phyloP scores from a whole-genome alignment of 2,113 vertebrate species.

The Entelurus aequoreus region DNA sequence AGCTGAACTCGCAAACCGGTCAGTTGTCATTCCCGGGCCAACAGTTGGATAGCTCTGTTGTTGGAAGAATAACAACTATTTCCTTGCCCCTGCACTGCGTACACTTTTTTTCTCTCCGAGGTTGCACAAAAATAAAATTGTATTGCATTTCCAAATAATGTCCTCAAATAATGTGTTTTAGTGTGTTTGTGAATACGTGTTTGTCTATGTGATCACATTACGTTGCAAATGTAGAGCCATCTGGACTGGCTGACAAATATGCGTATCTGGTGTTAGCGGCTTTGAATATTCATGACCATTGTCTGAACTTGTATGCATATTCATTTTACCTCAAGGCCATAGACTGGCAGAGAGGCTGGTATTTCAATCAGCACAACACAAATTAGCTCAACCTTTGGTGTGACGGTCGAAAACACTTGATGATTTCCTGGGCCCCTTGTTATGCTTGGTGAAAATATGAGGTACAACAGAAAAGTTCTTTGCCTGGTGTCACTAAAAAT shows the following conservation, averaged over 20 bases:
- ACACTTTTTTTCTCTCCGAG: not conserved
- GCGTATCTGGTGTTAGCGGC: slow-evolving; percentile 56
- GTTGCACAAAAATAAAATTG: not conserved
- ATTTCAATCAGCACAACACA: slow-evolving; percentile 48
- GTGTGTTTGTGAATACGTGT: slow-evolving; percentile 4
- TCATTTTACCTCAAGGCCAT: slow-evolving; percentile 44
- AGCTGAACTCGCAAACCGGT: no score
- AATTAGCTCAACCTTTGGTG: slow-evolving; percentile 37
- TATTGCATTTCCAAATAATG: not conserved
- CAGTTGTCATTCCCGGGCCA: no score
- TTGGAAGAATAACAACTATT: no score
- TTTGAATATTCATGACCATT: slow-evolving; percentile 59
- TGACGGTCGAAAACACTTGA: slow-evolving; percentile 27
- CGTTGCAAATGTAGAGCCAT: slow-evolving; percentile 54
- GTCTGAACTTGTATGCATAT: slow-evolving; percentile 57
- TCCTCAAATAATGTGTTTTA: not conserved
- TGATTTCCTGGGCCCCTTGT: slow-evolving; percentile 12
- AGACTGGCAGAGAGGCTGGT: slow-evolving; percentile 42
- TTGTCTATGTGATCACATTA: slow-evolving; percentile 45
- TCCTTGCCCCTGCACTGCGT: no score
- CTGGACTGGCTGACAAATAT: slow-evolving; percentile 54
- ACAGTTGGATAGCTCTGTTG: no score
- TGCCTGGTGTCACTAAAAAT: no score
- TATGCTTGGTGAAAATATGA: slow-evolving; percentile 8
- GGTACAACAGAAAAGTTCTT: no score